A percentile compares a stretch with the other conserved stretches of the same genome.
Conservation (phyloP, 2,113 vertebrate species). For the Entomyzon cyanotis region DNA sequence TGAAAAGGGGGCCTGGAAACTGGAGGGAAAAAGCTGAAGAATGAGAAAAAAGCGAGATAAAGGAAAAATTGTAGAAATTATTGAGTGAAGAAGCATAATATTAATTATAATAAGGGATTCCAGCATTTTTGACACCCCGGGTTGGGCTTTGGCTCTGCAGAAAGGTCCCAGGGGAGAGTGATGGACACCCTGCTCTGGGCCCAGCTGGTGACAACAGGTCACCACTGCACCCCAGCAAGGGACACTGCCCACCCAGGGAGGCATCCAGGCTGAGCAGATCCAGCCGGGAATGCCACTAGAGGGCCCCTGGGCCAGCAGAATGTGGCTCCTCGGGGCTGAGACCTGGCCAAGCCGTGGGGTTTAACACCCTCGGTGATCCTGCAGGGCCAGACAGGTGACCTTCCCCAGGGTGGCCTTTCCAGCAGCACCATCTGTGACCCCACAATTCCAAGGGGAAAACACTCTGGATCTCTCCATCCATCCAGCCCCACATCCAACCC, state of each 20-base stretch:
- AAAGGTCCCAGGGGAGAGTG: fast-evolving
- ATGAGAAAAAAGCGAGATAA: not conserved
- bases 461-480: too few relatives aligned
- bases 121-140: not conserved
- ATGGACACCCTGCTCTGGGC: fast-evolving
- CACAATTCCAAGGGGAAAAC: not conserved
- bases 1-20: not conserved
- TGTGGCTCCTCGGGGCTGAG: not conserved
- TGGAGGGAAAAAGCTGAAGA: not conserved
- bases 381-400: not conserved
- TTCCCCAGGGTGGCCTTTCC: not conserved
- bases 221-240: fast-evolving
- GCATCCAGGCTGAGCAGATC: not conserved
- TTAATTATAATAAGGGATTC: too few relatives aligned
- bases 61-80: not conserved
- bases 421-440: fast-evolving
- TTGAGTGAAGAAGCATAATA: not conserved
- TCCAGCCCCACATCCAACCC: not conserved
- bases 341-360: not conserved
- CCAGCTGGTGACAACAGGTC: not conserved
- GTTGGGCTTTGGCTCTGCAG: not conserved
- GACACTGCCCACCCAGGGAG: not conserved
- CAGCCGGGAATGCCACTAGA: slow-evolving; percentile 2
- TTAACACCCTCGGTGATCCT: not conserved
- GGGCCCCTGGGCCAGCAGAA: slow-evolving; percentile 32